Percentiles rank a stretch among this genome's conserved stretches.
Evolutionary conservation across 2,113 vertebrate genomes (phyloP).

Genomic region (Gila orcuttii): DNA sequence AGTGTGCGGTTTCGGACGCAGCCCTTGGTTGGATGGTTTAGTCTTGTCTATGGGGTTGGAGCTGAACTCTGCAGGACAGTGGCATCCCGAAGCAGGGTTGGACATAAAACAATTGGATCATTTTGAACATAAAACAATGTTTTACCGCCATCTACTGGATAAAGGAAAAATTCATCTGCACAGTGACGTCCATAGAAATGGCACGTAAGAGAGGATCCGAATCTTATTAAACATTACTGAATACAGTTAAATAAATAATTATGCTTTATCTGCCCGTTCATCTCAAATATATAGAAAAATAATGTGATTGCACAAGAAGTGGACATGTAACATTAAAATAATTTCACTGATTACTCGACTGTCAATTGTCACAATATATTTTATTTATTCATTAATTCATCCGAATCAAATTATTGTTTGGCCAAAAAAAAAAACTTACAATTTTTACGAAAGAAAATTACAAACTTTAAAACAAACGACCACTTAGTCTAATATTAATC

Average conservation of each 20-base stretch:
- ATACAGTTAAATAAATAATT: neutral
- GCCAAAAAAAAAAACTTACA: too few relatives aligned
- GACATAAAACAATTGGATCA: neutral
- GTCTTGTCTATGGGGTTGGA: too few relatives aligned
- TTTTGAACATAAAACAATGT: neutral
- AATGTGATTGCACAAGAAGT: neutral
- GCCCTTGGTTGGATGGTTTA: too few relatives aligned
- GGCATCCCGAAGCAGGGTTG: too few relatives aligned
- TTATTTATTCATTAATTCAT: too few relatives aligned
- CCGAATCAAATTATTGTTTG: too few relatives aligned
- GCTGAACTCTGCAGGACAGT: too few relatives aligned
- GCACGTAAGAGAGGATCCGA: neutral
- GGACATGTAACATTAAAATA: neutral
- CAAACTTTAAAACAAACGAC: neutral
- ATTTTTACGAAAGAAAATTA: neutral
- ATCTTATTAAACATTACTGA: neutral
- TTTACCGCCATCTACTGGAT: slow-evolving; percentile 55
- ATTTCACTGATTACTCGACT: neutral
- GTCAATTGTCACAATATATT: too few relatives aligned
- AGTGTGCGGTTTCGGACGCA: too few relatives aligned
- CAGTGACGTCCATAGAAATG: neutral
- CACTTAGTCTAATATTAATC: too few relatives aligned
- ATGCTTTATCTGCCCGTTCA: neutral
- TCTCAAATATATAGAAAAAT: neutral
- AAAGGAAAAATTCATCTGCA: neutral